Percentiles rank a stretch among this genome's conserved stretches.
phyloP scores from a whole-genome alignment of 2,113 vertebrate species.

The Oenanthe oenanthe region DNA sequence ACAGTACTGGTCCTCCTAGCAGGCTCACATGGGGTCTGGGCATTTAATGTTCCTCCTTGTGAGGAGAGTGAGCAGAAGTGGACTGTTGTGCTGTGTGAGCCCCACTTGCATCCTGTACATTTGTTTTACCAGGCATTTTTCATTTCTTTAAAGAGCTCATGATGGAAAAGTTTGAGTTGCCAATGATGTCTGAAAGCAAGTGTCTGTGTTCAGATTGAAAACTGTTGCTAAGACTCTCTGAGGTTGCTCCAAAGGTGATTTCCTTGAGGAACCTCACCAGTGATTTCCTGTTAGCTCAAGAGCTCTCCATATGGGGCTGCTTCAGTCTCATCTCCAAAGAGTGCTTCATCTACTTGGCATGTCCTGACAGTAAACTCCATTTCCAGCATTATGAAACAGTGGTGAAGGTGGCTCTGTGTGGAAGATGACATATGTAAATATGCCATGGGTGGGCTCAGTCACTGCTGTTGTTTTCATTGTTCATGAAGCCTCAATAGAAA shows the following conservation, averaged over 20 bases:
- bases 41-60: background rate
- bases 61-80: fast-evolving
- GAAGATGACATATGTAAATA: background rate
- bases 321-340: background rate
- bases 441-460: background rate
- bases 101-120: background rate
- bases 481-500: background rate
- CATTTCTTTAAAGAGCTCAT: background rate
- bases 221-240: background rate
- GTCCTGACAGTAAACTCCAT: background rate
- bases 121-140: background rate
- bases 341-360: background rate
- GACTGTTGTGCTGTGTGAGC: background rate
- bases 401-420: background rate
- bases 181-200: background rate
- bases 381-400: background rate
- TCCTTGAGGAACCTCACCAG: background rate
- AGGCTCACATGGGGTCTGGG: fast-evolving
- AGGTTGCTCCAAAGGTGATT: background rate
- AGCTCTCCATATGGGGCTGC: background rate
- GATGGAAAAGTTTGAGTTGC: background rate
- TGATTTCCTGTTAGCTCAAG: background rate
- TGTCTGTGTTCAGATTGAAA: background rate
- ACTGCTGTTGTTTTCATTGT: background rate
- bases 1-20: background rate